Base-by-base conservation (phyloP, 1,140 invertebrate species). In the Panulirus ornatus region DNA sequence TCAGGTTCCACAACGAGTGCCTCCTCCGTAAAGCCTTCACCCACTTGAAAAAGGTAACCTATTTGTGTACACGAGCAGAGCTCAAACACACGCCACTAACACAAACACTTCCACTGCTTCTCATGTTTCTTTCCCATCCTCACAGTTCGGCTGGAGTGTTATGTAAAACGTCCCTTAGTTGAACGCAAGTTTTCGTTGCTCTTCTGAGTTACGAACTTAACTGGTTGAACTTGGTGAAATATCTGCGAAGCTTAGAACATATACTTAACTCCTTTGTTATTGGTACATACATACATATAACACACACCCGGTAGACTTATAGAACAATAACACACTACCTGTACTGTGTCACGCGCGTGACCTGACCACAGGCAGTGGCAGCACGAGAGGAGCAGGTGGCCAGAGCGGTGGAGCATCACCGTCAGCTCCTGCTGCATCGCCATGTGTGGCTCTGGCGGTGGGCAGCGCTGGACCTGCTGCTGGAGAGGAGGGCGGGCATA, bases 361-460 rank as follows among this genome's bases (percentile, higher is more conserved):
- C 58, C 58, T 22, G 27, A 8, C 2, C 51, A 47, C 22, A 36
- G 40, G 22, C 3, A 47, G 14, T 11, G 44, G 40, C 76, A 44
- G 40, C 30, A 1, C 40, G n/a, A n/a, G 30, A n/a, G 14, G 34
- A 36, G 6, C 34, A 44, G 14, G 2, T 75, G 30, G 1, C 5
- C 11, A 27, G 38, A 19, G 38, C 9, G 2, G 38, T 1, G 19
- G 22, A 30, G 22, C 42, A 47, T 36, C 38, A 40, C 27, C 73
- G 58, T 16, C 63, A 76, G 66, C 30, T 66, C n/a, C 66, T 89
- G 42, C 34, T 84, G 42, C 79, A 81, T 8, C 79, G 42, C n/a
- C 73, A 73, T 36, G 36, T 89, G 22, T 89, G 79, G 88, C 9
- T 9, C 8, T 89, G 88, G 88, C 63, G 70, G 51, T 83, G 79